These are phyloP conservation scores for Prunella himalayana DNA, from an alignment of 2,113 vertebrate species.

Conservation along the genomic window DNA sequence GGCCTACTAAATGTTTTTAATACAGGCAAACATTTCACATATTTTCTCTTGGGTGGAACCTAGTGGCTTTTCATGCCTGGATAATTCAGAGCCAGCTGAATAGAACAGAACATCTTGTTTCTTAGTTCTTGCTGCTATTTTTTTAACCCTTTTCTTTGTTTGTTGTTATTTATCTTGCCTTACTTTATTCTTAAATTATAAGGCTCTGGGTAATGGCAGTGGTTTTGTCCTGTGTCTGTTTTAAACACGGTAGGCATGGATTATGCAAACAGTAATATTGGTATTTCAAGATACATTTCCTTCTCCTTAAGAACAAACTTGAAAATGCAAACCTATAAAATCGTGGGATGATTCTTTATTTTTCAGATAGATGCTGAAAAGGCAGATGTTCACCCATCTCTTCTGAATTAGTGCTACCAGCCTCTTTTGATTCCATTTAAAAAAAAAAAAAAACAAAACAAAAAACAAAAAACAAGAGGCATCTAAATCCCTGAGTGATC, in stretches of 20 bases:
- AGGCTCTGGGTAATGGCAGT: background rate
- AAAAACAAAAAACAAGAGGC: background rate
- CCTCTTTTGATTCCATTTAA: background rate
- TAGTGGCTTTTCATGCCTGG: background rate
- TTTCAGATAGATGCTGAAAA: background rate
- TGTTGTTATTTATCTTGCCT: background rate
- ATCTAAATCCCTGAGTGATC: background rate
- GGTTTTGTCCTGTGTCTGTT: background rate
- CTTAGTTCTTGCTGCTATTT: background rate
- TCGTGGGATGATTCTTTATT: background rate
- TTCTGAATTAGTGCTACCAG: background rate
- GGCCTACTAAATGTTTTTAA: background rate
- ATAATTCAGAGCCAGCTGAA: background rate
- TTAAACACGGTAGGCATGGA: background rate
- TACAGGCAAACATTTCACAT: background rate
- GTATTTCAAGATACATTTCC: background rate
- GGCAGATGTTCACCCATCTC: background rate
- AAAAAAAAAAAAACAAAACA: too few species aligned
- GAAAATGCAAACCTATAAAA: background rate
- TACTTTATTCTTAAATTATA: background rate
- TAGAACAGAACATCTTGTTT: background rate
- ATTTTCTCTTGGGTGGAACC: background rate
- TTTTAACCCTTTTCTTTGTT: background rate
- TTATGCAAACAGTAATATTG: background rate
- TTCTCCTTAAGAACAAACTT: background rate